Evolutionary conservation across 2,797 vertebrate species (phyloP).

Genomic region (Lutjanus argentimaculatus): DNA sequence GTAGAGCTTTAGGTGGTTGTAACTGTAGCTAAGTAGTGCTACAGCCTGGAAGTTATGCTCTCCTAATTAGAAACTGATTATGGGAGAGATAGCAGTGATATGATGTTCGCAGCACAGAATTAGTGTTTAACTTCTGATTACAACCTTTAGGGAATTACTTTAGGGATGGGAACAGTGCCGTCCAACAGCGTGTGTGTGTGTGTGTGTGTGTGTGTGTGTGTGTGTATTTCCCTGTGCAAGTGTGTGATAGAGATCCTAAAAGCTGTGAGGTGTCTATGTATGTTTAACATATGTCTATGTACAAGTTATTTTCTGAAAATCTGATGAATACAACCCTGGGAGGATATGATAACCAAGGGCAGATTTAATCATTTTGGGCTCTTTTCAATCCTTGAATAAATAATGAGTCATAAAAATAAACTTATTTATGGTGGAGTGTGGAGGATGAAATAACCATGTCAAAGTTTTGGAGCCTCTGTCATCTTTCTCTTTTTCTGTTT

Average conservation of each 20-base stretch:
- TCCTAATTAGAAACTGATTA: conserved; percentile 75
- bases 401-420: no score
- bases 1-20: conserved; percentile 2
- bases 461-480: no score
- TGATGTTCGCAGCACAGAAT: conserved; percentile 47
- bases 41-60: conserved; percentile 50
- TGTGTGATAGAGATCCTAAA: conserved; percentile 23
- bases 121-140: conserved; percentile 61
- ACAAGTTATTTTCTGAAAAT: conserved; percentile 11
- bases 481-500: no score
- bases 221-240: not conserved
- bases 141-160: conserved; percentile 52
- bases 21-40: conserved; percentile 21
- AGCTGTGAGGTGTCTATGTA: not conserved
- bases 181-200: conserved; percentile 24
- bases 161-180: conserved; percentile 19
- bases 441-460: no score
- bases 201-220: conserved; percentile 3
- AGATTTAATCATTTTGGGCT: no score
- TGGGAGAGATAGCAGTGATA: conserved; percentile 47
- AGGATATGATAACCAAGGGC: not conserved
- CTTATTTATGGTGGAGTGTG: no score
- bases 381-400: no score
- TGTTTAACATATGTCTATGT: conserved; percentile 14
- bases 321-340: not conserved